phyloP scores from a whole-genome alignment of 2,797 vertebrate species.

The Ctenopoma multispine region DNA sequence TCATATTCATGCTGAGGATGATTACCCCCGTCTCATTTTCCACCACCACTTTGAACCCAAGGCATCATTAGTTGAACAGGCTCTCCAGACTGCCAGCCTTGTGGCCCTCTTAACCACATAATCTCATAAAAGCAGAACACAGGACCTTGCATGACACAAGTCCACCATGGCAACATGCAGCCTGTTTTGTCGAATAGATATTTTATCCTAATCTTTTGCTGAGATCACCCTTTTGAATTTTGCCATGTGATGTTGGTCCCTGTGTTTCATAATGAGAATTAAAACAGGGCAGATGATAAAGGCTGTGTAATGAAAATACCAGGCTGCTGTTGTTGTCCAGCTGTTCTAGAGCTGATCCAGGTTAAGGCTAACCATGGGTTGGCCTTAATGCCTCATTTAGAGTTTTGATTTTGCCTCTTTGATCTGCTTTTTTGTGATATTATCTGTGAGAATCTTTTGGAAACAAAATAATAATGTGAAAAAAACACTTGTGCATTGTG shows the following conservation, averaged over 20 bases:
- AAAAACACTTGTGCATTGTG: background rate
- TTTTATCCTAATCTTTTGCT: conserved; percentile 56
- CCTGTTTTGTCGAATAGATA: conserved; percentile 38
- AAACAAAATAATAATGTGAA: background rate
- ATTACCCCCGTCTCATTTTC: conserved; percentile 55
- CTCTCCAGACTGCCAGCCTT: conserved; percentile 63
- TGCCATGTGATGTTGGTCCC: conserved; percentile 29
- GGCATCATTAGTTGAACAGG: conserved; percentile 68
- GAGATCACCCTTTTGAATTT: conserved; percentile 39
- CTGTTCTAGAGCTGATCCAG: conserved; percentile 31
- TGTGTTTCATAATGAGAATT: conserved; percentile 62
- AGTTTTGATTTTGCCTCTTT: background rate
- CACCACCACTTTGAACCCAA: conserved; percentile 68
- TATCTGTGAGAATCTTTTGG: background rate
- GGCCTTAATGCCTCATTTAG: background rate
- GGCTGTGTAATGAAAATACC: conserved; percentile 19
- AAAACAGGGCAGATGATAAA: conserved; percentile 43
- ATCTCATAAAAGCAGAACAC: conserved; percentile 73
- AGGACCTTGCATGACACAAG: conserved; percentile 57
- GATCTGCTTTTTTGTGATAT: background rate
- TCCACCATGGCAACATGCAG: conserved; percentile 45
- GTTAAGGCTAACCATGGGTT: background rate
- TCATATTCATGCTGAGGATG: conserved; percentile 41
- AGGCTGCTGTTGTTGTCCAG: conserved; percentile 42
- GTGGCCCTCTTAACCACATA: conserved; percentile 68